Evolutionary conservation across 2,113 vertebrate species (phyloP), one percentile per base, ranked within the genome.

Genomic region (Amphilophus citrinellus): DNA sequence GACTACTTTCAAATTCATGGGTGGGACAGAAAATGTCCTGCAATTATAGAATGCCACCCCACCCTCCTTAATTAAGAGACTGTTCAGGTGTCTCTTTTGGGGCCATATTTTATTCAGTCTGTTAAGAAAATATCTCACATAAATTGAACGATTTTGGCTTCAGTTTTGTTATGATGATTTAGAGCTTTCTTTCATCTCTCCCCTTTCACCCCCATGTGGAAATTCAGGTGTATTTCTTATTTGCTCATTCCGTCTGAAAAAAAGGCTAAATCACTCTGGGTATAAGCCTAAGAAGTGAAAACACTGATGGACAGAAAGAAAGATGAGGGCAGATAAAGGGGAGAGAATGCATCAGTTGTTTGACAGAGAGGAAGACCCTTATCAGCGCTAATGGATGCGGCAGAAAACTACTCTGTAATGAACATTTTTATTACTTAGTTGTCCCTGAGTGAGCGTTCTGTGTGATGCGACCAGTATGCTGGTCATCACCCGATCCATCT

Each of bases 291-390:
- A 61, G 30, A 62, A 47, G 35, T 24, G 10, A 61, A 76, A 50
- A 65, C n/a, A 8, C 17, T 76, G 61, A 84, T 71, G 24, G 47
- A 68, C 53, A 17, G 68, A 6, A 18, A 8, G 44, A 32, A 1
- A n/a, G 78, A 42, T 14, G 57, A 63, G 77, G 35, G 24, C 39
- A 30, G 53, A 37, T 24, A 30, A 66, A 77, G 37, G 27, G 37
- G 77, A 65, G 24, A 47, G 14, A 56, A 77, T 5, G 17, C n/a
- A 17, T 59, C 42, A 13, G 59, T 47, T 66, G 24, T 65, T 3
- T 61, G 84, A 84, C 50, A 63, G 84, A 44, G 47, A 59, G 50
- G 78, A 85, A 62, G 87, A 84, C 30, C 39, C 56, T 88, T 82
- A 59, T 88, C 68, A 65, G 2, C 5, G 9, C 65, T 90, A 81